Conservation (phyloP, 2,797 vertebrate genomes). For the Salarias fasciatus region DNA sequence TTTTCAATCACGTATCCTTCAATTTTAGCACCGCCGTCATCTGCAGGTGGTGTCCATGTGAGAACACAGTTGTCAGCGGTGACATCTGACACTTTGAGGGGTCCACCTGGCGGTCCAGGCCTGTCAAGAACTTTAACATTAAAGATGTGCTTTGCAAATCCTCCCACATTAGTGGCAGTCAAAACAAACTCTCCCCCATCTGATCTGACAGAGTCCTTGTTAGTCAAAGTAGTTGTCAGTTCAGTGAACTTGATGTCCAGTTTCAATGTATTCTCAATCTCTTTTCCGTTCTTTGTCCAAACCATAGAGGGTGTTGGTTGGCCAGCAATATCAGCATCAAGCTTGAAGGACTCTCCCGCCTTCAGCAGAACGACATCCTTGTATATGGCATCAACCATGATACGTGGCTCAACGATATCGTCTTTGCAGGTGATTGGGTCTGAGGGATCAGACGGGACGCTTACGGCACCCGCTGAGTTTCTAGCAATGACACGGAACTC, state of each 20-base stretch:
- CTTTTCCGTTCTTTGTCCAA: slow-evolving; percentile 97
- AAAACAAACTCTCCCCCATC: slow-evolving; percentile 94
- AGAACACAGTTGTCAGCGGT: slow-evolving; percentile 93
- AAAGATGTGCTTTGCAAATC: slow-evolving; percentile 96
- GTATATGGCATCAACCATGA: slow-evolving; percentile 95
- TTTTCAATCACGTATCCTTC: slow-evolving; percentile 95
- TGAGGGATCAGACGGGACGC: slow-evolving; percentile 92
- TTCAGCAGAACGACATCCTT: slow-evolving; percentile 92
- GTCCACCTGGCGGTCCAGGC: slow-evolving; percentile 94
- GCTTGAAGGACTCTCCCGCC: slow-evolving; percentile 93
- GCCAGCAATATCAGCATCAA: slow-evolving; percentile 96
- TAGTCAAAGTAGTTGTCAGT: slow-evolving; percentile 89
- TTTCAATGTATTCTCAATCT: slow-evolving; percentile 93
- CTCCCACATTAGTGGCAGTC: slow-evolving; percentile 95
- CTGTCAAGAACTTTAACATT: slow-evolving; percentile 96
- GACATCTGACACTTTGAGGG: slow-evolving; percentile 88
- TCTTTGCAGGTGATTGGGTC: slow-evolving; percentile 96
- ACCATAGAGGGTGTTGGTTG: slow-evolving; percentile 93
- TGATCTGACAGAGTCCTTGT: slow-evolving; percentile 92
- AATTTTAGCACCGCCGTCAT: slow-evolving; percentile 95
- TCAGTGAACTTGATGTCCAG: slow-evolving; percentile 92
- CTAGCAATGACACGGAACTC: slow-evolving; percentile 95
- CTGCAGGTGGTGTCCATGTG: slow-evolving; percentile 91
- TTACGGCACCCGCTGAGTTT: slow-evolving; percentile 94
- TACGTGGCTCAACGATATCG: slow-evolving; percentile 93